Evolutionary conservation across 2,888 invertebrate species (phyloP).

Genomic region (Noctua janthe): DNA sequence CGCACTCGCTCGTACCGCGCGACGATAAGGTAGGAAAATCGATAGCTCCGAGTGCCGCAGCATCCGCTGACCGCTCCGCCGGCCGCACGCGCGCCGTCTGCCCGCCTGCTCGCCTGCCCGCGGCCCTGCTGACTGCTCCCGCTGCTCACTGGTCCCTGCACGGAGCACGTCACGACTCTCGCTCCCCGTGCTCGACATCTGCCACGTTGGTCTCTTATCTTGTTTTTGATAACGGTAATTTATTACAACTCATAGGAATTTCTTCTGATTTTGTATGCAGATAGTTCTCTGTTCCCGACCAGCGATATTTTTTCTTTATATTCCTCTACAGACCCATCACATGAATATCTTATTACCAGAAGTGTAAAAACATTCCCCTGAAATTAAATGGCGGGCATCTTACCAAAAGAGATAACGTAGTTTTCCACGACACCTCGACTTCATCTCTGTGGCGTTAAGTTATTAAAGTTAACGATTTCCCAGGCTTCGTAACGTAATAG

Average conservation of each 20-base stretch:
- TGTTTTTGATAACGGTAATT: neutral
- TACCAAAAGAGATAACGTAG: neutral
- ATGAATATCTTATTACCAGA: neutral
- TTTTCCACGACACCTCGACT: constrained; percentile 9
- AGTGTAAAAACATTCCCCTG: constrained; percentile 11
- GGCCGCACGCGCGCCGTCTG: constrained; percentile 39
- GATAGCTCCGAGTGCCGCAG: constrained; percentile 79
- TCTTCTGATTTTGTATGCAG: constrained; percentile 7
- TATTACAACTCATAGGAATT: neutral
- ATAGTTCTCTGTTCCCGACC: constrained; percentile 21
- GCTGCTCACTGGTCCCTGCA: constrained; percentile 15
- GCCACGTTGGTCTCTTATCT: constrained; percentile 34
- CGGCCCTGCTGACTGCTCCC: constrained; percentile 21
- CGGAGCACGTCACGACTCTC: neutral
- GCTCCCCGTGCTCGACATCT: constrained; percentile 2
- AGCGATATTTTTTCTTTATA: neutral
- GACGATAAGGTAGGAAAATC: constrained; percentile 86
- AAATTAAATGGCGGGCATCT: constrained; percentile 27
- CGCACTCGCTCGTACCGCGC: constrained; percentile 74
- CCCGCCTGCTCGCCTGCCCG: constrained; percentile 29
- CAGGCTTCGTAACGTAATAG: neutral
- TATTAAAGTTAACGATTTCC: neutral
- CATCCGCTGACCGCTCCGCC: constrained; percentile 75
- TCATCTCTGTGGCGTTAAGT: neutral
- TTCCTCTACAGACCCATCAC: neutral